Percentiles rank a stretch among this genome's conserved stretches.
These are phyloP conservation scores for Lasioglossum lativentre DNA, from an alignment of 2,888 invertebrate genomes.

Conservation along the genomic window DNA sequence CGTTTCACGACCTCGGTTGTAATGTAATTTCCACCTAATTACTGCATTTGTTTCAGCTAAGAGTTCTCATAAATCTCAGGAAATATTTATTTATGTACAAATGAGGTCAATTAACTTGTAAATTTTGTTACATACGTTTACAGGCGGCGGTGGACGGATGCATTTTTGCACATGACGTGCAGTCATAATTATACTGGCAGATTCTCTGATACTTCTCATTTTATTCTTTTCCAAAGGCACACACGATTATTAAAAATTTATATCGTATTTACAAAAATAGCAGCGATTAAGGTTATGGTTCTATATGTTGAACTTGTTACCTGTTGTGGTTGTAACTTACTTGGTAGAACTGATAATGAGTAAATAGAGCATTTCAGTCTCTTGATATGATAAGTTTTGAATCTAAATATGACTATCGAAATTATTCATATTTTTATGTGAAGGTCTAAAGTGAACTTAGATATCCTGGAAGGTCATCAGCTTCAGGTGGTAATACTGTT, in stretches of 20 bases:
- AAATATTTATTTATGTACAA: background rate
- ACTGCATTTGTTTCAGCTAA: background rate
- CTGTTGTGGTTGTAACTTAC: background rate
- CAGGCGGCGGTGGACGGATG: constrained; percentile 34
- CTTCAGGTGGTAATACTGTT: too few relatives aligned
- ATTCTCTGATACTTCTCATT: constrained; percentile 87
- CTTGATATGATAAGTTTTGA: background rate
- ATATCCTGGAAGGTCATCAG: too few relatives aligned
- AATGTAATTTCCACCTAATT: background rate
- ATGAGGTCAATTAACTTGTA: too few relatives aligned
- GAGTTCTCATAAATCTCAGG: background rate
- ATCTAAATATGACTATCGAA: background rate
- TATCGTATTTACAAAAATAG: background rate
- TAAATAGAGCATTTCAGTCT: background rate
- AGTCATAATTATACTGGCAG: constrained; percentile 88
- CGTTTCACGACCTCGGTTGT: background rate
- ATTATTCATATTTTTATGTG: background rate
- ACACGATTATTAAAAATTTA: constrained; percentile 11
- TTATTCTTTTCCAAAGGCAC: background rate
- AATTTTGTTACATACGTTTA: constrained; percentile 63
- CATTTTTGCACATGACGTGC: constrained; percentile 78
- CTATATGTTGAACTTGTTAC: background rate
- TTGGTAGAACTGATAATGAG: background rate
- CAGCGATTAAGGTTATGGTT: constrained; percentile 9
- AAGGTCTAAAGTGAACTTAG: too few relatives aligned